Percentiles rank a stretch among this genome's conserved stretches.
These are phyloP conservation scores for Drosophila tsacasi DNA, from an alignment of 1,140 invertebrate genomes.

Conservation along the genomic window DNA sequence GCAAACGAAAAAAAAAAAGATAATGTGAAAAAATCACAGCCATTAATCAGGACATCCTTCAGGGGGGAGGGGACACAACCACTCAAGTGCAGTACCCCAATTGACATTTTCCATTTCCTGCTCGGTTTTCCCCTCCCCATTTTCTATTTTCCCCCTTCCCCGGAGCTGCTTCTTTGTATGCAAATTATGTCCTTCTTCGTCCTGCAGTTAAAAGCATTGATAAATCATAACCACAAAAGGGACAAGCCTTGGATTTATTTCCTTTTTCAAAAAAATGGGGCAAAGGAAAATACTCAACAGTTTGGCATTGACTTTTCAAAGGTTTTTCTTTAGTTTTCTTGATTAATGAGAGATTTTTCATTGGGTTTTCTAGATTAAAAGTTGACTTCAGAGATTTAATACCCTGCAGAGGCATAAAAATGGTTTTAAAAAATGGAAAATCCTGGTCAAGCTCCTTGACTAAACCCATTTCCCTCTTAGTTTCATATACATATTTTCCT, in stretches of 20 bases:
- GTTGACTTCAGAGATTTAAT: too few relatives aligned
- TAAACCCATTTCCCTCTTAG: not conserved
- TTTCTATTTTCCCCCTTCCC: too few relatives aligned
- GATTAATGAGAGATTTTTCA: not conserved
- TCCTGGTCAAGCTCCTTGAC: not conserved
- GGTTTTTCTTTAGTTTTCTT: not conserved
- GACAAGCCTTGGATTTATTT: conserved; percentile 54
- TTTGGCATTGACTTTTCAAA: not conserved
- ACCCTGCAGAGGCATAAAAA: too few relatives aligned
- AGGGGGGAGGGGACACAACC: conserved; percentile 1
- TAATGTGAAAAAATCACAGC: conserved; percentile 72
- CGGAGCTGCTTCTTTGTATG: conserved; percentile 56
- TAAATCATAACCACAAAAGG: conserved; percentile 76
- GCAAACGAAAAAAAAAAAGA: conserved; percentile 1
- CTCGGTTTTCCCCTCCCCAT: conserved; percentile 32
- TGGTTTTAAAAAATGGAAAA: not conserved
- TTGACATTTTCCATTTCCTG: conserved; percentile 77
- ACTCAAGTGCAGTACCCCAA: conserved; percentile 45
- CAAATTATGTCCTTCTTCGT: conserved; percentile 50
- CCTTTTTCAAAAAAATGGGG: conserved; percentile 4
- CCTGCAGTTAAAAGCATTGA: conserved; percentile 80
- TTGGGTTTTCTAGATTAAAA: not conserved
- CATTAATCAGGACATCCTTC: conserved; percentile 70
- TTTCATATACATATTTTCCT: not conserved
- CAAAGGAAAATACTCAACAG: conserved; percentile 7